Base-by-base conservation (phyloP, 1,140 invertebrate genomes). In the Panulirus ornatus region DNA sequence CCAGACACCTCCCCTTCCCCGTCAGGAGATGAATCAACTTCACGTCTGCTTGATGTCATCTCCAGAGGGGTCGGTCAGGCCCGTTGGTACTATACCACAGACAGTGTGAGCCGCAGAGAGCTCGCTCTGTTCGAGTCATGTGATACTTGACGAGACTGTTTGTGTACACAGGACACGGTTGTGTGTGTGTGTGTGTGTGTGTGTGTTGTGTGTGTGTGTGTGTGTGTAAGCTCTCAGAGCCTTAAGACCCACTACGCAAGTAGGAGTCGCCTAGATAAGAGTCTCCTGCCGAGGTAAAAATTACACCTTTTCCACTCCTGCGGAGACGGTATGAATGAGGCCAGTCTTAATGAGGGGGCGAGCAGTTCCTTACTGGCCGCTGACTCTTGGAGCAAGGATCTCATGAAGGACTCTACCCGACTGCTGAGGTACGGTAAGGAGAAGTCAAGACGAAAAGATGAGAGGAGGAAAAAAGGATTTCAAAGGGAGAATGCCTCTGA, bases 181-280 rank as follows among this genome's bases (percentile, higher is more conserved):
- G 70, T 71, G 70, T 71, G 70, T 27, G 6, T 71, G n/a, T 34
- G n/a, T 30, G 27, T 30, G n/a, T 71, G 70, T 71, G 70, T 71
- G 70, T 71, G 27, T 71, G 70, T 71, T 71, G 70, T 71, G 70
- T 71, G 70, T 71, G 70, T 71, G 70, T 71, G 70, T 71, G 70
- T 40, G 70, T 71, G 27, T 71, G 70, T 34, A 27, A 30, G 66
- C 30, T 2, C 54, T 58, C 0, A 22, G 54, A 19, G 0, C 5
- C 44, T 47, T 47, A 11, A 6, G 44, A 47, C 14, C 14, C 14
- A 47, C 44, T 47, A 47, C 44, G 5, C 14, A 66, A 66, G 8
- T 8, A 30, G 5, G 3, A 30, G 58, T 30, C 58, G 44, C 44
- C 5, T 47, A 47, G 44, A 11, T 47, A 47, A 5, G 44, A 6